phyloP scores from a whole-genome alignment of 2,888 invertebrate genomes.

The Eledona agricola region DNA sequence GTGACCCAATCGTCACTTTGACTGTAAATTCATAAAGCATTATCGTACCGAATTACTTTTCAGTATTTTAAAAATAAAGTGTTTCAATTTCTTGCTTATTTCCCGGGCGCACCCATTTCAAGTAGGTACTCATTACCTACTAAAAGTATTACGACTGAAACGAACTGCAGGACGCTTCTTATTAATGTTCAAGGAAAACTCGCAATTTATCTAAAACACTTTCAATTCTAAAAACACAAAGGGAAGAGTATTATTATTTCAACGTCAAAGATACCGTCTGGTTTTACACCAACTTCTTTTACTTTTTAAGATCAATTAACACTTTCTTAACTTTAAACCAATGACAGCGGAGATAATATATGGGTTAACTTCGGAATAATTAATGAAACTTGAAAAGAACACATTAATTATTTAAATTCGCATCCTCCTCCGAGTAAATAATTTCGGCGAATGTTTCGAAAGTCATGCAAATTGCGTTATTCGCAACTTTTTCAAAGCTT shows the following conservation, averaged over 20 bases:
- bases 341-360: conserved; percentile 27
- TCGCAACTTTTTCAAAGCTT: too few relatives aligned
- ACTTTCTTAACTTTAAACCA: conserved; percentile 27
- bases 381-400: conserved; percentile 25
- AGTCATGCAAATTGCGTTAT: conserved; percentile 20
- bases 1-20: conserved; percentile 33
- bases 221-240: conserved; percentile 15
- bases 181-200: conserved; percentile 21
- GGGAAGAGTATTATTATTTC: conserved; percentile 9
- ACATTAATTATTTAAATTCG: conserved; percentile 27
- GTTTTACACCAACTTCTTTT: conserved; percentile 12
- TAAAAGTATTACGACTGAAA: conserved; percentile 24
- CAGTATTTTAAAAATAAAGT: conserved; percentile 26
- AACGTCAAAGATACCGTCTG: conserved; percentile 3
- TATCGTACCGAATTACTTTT: conserved; percentile 35
- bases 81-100: conserved; percentile 28
- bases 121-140: conserved; percentile 23
- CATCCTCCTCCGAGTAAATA: conserved; percentile 13
- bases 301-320: conserved; percentile 30
- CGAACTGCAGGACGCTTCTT: conserved; percentile 13
- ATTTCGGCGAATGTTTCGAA: conserved; percentile 18
- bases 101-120: conserved; percentile 12
- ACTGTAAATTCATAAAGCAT: conserved; percentile 32
- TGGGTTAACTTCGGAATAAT: conserved; percentile 19
- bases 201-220: conserved; percentile 7